These are phyloP conservation scores for Tadarida brasiliensis DNA, from an alignment of 2,797 vertebrate species.

Conservation along the genomic window DNA sequence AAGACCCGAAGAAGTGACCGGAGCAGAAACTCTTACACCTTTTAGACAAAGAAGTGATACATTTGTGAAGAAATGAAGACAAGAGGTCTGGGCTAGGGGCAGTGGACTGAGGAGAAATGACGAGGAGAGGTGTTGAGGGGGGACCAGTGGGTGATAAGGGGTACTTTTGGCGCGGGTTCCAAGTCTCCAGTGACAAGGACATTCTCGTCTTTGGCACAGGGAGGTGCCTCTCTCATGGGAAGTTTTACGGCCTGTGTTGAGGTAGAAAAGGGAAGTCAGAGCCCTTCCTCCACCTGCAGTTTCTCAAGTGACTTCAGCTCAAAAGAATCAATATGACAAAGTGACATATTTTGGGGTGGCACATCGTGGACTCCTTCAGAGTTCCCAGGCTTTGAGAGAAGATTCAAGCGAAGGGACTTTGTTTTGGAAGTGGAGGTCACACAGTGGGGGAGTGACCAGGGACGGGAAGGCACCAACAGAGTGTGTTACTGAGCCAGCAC, in stretches of 20 bases:
- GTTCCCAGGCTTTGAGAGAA: background rate
- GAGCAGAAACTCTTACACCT: background rate
- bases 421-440: background rate
- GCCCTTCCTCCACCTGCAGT: background rate
- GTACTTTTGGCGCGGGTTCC: background rate
- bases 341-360: background rate
- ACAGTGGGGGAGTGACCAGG: background rate
- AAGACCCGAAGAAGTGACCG: background rate
- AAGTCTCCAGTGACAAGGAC: background rate
- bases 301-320: background rate
- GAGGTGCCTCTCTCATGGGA: background rate
- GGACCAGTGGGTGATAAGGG: background rate
- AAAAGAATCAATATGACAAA: constrained; percentile 1
- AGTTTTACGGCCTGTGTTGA: background rate
- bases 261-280: background rate
- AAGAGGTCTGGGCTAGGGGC: background rate
- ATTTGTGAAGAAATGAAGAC: background rate
- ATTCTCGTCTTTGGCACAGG: background rate
- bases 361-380: background rate
- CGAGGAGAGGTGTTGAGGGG: background rate
- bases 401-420: background rate
- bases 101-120: background rate
- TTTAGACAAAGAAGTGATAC: background rate
- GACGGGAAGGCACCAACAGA: background rate
- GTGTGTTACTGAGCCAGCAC: background rate